Conservation (phyloP, 2,113 vertebrate species). For the Dendrocopos noguchii region DNA sequence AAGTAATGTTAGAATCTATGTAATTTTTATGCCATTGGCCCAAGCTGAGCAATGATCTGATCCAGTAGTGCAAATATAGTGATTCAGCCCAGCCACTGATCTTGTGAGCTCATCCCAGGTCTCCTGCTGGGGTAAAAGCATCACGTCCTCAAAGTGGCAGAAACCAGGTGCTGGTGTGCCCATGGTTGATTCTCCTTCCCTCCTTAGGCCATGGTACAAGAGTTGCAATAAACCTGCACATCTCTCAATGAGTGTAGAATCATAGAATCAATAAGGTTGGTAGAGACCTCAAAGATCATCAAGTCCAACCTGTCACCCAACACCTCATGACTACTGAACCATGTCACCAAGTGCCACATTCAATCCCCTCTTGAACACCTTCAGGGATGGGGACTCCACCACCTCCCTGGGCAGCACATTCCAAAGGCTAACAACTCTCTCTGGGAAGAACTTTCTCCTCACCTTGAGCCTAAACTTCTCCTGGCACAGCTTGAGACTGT, state of each 20-base stretch:
- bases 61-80: background rate
- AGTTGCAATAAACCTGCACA: background rate
- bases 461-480: too few species aligned
- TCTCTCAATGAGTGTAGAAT: background rate
- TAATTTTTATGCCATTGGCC: background rate
- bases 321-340: too few species aligned
- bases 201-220: background rate
- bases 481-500: too few species aligned
- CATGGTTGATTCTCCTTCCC: fast-evolving
- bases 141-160: background rate
- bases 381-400: too few species aligned
- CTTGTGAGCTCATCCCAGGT: background rate
- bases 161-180: background rate
- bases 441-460: too few species aligned
- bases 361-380: too few species aligned
- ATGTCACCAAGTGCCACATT: too few species aligned
- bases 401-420: too few species aligned
- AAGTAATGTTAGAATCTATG: background rate
- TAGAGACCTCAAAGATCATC: too few species aligned
- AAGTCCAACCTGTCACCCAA: too few species aligned
- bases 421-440: too few species aligned
- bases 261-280: too few species aligned
- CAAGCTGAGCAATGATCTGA: background rate
- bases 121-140: background rate
- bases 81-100: background rate